Base-by-base conservation (phyloP, 1,140 invertebrate species). In the Lycorma delicatula region DNA sequence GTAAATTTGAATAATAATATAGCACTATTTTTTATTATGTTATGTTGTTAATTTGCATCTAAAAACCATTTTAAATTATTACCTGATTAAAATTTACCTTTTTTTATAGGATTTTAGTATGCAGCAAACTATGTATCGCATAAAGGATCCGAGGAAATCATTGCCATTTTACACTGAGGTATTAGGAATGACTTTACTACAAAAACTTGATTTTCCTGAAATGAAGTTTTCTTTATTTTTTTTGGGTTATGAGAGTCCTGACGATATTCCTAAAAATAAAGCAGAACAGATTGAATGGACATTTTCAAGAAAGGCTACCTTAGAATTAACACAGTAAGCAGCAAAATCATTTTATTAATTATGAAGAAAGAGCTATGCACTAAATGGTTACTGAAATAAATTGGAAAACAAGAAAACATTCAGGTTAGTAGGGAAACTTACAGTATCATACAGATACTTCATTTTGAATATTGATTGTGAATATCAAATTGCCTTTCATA, bases 61-160 rank as follows among this genome's bases (percentile, higher is more conserved):
- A 34, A n/a, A n/a, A 9, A 34, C n/a, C n/a, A n/a, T 34, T 9
- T 9, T 9, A 7, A 34, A 34, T 34, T 34, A 34, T 34, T 34
- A 7, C 31, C 7, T 7, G 31, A 9, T 9, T n/a, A 7, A 34
- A 34, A 20, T 49, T 28, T 28, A 28, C 11, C 4, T 34, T 58
- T 22, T 50, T 59, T 79, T 74, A 28, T 71, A 90, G 84, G 88
- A 91, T 51, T 96, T 90, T 68, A 80, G 96, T 56, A 89, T 97
- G 70, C 93, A 96, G 77, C 93, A 97, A 80, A 96, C 93, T 7
- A 97, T 97, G 93, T 90, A 89, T 67, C 80, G 93, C 54, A 92
- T 97, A 48, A 96, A 95, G 71, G 92, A 97, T 71, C 91, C 93
- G 1, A 80, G 81, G 65, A 82, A 80, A 59, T 91, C 89, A 0